Evolutionary conservation across 2,113 vertebrate genomes (phyloP), one percentile per base, ranked within the genome.

Genomic region (Oceanodroma tethys): DNA sequence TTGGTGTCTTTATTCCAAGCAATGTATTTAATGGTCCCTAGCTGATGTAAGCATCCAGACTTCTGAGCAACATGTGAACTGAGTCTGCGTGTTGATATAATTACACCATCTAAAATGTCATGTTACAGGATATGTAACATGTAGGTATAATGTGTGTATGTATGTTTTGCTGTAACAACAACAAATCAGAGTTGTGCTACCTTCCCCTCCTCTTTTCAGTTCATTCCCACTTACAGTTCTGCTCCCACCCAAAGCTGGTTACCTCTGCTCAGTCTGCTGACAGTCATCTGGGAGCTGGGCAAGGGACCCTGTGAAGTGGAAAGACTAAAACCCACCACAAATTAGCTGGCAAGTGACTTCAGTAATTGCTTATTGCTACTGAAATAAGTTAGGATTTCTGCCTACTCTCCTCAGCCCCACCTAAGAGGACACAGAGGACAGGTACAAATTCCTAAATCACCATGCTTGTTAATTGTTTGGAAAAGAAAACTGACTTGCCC

Each of bases 1-100:
- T 23, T 48, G 48, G 30, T 94, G 82, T 97, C 68, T 93, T 97
- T 96, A 63, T 97, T 98, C 38, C 34, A 58, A 73, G 30, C 27
- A 4, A 0, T 29, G 25, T 19, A 23, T 71, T 56, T 42, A 42
- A 12, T 20, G 27, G 17, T 56, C 22, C 12, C 17, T 38, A 1
- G 20, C 10, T 40, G 36, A 2, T 56, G 38, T 50, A 59, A 66
- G 72, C 15, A 23, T 20, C 26, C 1, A 0, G 66, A 7, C 36
- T 79, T 72, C 18, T 43, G 36, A n/a, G 65, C 26, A 67, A 7
- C 3, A 1, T 27, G 4, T 3, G 12, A 66, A 19, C 42, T 71
- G 90, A 12, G 8, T 74, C 34, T 58, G 4, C 14, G 0, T 10
- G 15, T 38, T 63, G 70, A 3, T 48, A 1, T 11, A 25, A 7